These are phyloP conservation scores for Reticulitermes lucifugus DNA, from an alignment of 2,888 invertebrate species.

Conservation along the genomic window DNA sequence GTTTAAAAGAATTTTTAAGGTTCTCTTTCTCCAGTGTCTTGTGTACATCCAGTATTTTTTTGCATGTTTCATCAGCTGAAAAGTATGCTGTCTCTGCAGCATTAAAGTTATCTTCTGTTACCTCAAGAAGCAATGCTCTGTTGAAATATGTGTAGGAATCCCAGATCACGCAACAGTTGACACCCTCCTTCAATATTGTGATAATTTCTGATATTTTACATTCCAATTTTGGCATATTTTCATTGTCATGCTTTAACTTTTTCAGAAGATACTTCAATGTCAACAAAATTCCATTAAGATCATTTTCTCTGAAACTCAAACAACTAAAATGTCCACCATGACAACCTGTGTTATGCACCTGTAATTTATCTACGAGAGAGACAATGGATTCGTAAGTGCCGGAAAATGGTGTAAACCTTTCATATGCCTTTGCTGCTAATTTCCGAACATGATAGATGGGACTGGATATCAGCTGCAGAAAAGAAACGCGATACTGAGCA, in stretches of 20 bases:
- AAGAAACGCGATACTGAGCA: conserved; percentile 50
- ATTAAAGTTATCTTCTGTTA: conserved; percentile 9
- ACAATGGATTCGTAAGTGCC: conserved; percentile 50
- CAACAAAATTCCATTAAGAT: conserved; percentile 58
- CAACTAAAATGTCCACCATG: not conserved
- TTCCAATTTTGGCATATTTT: not conserved
- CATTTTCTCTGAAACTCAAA: conserved; percentile 55
- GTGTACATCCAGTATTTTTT: not conserved
- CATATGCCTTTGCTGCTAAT: conserved; percentile 60
- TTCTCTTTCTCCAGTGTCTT: not conserved
- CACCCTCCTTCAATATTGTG: not conserved
- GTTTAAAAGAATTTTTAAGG: not conserved
- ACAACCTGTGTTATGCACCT: conserved; percentile 1
- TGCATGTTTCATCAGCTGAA: not conserved
- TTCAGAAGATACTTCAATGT: conserved; percentile 56
- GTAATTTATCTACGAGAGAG: conserved; percentile 53
- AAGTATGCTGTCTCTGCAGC: not conserved
- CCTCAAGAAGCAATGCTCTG: conserved; percentile 8
- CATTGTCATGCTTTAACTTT: conserved; percentile 52
- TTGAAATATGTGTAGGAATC: not conserved
- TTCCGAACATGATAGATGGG: conserved; percentile 58
- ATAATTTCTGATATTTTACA: not conserved
- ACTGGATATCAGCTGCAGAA: conserved; percentile 55
- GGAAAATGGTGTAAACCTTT: conserved; percentile 57
- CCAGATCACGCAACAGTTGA: not conserved